A percentile compares a stretch with the other conserved stretches of the same genome.
Conservation (phyloP, 2,113 vertebrate genomes). For the Okapia johnstoni region DNA sequence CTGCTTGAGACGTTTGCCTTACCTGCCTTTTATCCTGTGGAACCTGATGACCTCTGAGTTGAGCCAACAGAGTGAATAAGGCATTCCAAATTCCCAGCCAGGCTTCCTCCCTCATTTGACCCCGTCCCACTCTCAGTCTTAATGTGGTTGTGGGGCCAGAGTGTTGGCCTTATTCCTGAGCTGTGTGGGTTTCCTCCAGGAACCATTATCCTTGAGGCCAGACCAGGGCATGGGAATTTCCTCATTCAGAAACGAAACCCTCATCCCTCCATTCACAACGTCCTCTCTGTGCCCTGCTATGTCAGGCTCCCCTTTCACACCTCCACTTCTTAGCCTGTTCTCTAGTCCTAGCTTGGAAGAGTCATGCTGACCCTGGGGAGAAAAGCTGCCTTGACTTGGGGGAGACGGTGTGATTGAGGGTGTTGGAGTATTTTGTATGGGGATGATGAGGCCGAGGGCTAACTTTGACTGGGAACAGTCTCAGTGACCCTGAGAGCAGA, state of each 20-base stretch:
- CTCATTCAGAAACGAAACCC: background rate
- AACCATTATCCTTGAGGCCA: background rate
- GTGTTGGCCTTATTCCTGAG: background rate
- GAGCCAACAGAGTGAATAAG: background rate
- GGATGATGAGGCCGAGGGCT: background rate
- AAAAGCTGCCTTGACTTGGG: background rate
- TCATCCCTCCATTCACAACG: background rate
- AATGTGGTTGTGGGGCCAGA: background rate
- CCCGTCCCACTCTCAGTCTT: background rate
- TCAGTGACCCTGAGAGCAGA: background rate
- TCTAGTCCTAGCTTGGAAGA: background rate
- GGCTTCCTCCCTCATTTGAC: background rate
- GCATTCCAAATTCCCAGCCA: background rate
- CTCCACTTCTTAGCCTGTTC: background rate
- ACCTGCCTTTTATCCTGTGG: background rate
- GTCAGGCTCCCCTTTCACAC: background rate
- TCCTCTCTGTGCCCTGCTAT: background rate
- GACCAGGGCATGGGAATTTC: background rate
- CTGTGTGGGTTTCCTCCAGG: background rate
- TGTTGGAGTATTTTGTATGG: background rate
- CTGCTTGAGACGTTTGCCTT: background rate
- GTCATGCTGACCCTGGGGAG: background rate
- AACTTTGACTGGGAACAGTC: background rate
- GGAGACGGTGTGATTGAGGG: background rate
- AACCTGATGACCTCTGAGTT: background rate